A percentile compares a stretch with the other conserved stretches of the same genome.
Conservation (phyloP, 1,140 invertebrate genomes). For the Manduca sexta region DNA sequence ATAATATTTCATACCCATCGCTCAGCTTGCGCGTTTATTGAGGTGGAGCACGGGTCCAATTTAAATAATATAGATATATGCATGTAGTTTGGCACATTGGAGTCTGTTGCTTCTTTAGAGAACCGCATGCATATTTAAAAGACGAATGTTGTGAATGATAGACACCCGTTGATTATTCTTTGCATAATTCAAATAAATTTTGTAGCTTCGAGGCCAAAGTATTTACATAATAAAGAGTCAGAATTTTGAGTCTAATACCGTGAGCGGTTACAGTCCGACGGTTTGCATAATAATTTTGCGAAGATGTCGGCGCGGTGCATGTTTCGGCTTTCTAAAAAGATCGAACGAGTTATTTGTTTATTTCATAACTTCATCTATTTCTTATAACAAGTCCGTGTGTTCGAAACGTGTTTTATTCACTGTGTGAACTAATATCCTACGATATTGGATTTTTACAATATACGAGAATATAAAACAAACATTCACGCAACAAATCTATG, state of each 20-base stretch:
- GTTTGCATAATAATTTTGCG: constrained; percentile 28
- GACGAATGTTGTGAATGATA: constrained; percentile 17
- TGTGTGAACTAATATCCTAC: constrained; percentile 1
- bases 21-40: no score
- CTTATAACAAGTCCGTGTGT: background rate
- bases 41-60: no score
- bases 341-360: constrained; percentile 1
- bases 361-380: background rate
- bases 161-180: constrained; percentile 25
- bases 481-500: no score
- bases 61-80: background rate
- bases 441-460: background rate
- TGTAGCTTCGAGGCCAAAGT: constrained; percentile 21
- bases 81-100: background rate
- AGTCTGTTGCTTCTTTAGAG: constrained; percentile 7
- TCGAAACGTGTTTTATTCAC: background rate
- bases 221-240: constrained; percentile 40
- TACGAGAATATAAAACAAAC: no score
- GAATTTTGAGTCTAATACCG: constrained; percentile 13
- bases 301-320: constrained; percentile 5
- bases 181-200: constrained; percentile 39
- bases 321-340: constrained; percentile 15
- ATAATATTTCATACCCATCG: no score
- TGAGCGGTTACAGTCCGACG: constrained; percentile 9
- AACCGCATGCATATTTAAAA: constrained; percentile 16